Evolutionary conservation across 2,888 invertebrate genomes (phyloP).

Genomic region (Rutpela maculata): DNA sequence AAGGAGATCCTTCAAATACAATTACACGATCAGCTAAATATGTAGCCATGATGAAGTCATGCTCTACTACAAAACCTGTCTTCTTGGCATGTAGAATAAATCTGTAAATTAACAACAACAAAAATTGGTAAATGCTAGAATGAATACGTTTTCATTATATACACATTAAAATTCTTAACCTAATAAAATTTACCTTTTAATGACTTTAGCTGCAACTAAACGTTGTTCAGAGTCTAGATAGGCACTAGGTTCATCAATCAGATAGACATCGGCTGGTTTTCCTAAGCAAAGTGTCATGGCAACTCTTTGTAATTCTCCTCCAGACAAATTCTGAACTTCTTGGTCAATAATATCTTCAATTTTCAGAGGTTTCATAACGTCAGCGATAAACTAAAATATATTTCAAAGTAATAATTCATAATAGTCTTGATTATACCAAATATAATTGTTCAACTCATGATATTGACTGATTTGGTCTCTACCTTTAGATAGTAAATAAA

Average conservation of each 20-base stretch:
- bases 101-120: conserved; percentile 72
- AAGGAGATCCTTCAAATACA: conserved; percentile 97
- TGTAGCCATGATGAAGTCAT: conserved; percentile 99
- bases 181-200: conserved; percentile 84
- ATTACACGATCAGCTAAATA: conserved; percentile 99
- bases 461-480: no score
- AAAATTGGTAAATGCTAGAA: conserved; percentile 19
- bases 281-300: conserved; percentile 97
- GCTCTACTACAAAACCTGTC: conserved; percentile 99
- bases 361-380: conserved; percentile 98
- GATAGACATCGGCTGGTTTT: conserved; percentile 98
- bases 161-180: not conserved
- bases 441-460: no score
- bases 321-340: conserved; percentile 98
- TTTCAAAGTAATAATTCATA: conserved; percentile 10
- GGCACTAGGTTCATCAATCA: conserved; percentile 99
- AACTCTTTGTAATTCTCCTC: conserved; percentile 99
- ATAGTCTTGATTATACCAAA: no score
- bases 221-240: conserved; percentile 99
- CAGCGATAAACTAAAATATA: conserved; percentile 89
- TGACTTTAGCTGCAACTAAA: conserved; percentile 99
- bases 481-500: no score
- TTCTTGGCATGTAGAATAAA: conserved; percentile 99
- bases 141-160: not conserved
- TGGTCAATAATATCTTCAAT: conserved; percentile 98